Evolutionary conservation across 2,797 vertebrate species (phyloP), one percentile per base, ranked within the genome.

Genomic region (Podarcis siculus): DNA sequence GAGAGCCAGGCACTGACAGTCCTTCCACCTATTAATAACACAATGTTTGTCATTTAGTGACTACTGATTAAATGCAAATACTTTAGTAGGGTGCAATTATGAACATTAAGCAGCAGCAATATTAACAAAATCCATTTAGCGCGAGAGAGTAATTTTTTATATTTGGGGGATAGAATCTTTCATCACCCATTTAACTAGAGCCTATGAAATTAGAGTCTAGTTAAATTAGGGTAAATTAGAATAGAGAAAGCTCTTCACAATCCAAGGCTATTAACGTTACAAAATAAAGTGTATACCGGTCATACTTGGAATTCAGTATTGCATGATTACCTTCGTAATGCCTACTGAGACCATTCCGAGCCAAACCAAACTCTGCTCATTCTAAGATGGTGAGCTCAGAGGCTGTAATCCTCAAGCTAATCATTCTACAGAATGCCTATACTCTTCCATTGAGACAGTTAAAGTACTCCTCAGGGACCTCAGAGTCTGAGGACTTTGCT

Each of bases 141-240:
- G 25, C 23, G 58, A 93, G 66, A 55, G 66, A 71, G 61, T 87
- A 87, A 17, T 42, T 72, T 71, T 87, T 67, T 32, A 67, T 39
- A 86, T 84, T 78, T 80, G 71, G 75, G 83, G 83, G 72, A 17
- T 1, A 35, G 13, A 69, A 78, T 90, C 89, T 87, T 75, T 37
- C 55, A 87, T 91, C 90, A 92, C 84, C 55, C 85, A 76, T 88
- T 92, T 92, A 91, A 91, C 72, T 83, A 83, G 81, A 80, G 79
- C 87, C 79, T 67, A 77, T 88, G 71, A 86, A 89, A 64, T 64
- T 64, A 64, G 61, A 23, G 21, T 64, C 61, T 72, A n/a, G 15
- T 90, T 82, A 61, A 86, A 83, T 73, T 88, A 32, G 82, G 35
- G 80, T 72, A 67, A 87, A 91, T 91, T 89, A 75, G 35, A 80